Conservation (phyloP, 2,888 invertebrate species). For the Nomada lathburiana region DNA sequence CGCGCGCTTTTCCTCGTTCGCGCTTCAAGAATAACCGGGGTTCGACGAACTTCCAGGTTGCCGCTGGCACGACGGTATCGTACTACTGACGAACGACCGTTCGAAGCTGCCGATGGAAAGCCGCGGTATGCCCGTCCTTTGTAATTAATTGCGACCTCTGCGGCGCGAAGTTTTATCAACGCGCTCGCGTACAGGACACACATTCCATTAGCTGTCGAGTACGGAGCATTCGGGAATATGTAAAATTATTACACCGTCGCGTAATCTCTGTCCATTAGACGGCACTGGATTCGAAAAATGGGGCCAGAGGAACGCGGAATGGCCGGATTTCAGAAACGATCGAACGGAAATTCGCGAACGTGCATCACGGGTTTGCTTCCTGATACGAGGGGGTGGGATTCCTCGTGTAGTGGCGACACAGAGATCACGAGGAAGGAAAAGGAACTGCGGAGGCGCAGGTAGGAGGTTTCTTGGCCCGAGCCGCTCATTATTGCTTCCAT, state of each 20-base stretch:
- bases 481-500: conserved; percentile 70
- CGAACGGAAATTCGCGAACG: neutral
- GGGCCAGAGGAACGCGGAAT: neutral
- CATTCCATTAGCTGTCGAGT: too few relatives aligned
- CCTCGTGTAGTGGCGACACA: neutral
- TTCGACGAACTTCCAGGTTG: conserved; percentile 20
- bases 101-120: too few relatives aligned
- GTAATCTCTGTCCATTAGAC: too few relatives aligned
- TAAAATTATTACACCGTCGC: too few relatives aligned
- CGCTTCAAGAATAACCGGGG: conserved; percentile 21
- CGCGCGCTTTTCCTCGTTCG: conserved; percentile 44
- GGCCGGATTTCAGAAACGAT: conserved; percentile 8
- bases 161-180: too few relatives aligned
- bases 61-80: neutral
- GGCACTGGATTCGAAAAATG: too few relatives aligned
- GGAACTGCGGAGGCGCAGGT: conserved; percentile 57
- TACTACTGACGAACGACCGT: too few relatives aligned
- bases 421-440: conserved; percentile 19
- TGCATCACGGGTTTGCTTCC: conserved; percentile 6
- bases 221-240: too few relatives aligned
- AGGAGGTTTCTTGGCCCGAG: conserved; percentile 70
- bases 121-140: too few relatives aligned
- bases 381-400: neutral
- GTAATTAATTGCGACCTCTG: too few relatives aligned
- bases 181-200: too few relatives aligned